Base-by-base conservation (phyloP, 2,888 invertebrate species). In the Netelia fuscicornis region DNA sequence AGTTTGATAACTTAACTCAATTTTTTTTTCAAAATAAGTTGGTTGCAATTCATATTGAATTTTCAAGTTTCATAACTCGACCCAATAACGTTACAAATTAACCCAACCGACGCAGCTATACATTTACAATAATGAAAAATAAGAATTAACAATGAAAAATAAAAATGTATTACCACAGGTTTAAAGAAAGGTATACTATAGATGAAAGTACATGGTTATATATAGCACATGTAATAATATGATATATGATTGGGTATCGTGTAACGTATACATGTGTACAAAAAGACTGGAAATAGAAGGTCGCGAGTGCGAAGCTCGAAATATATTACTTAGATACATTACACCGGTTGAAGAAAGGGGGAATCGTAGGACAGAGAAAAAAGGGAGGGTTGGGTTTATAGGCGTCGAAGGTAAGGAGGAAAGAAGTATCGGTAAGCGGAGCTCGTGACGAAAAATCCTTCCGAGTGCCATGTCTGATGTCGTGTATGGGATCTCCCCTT, bases 391-490 rank as follows among this genome's bases (percentile, higher is more conserved):
- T 37, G 56, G 52, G 48, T 37, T 48, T 42, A 48, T 10, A 48
- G 48, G 11, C 48, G 48, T 2, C 13, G 48, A 13, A 25, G 44
- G 56, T 30, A 64, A 44, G 54, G 62, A 64, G 44, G 62, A 60
- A 54, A 60, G 76, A 30, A 42, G 54, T 56, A 30, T 25, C 56
- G 13, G 48, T 2, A 48, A 10, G 48, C 2, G 70, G 76, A 60
- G 58, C 71, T 75, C 70, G 76, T 58, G 76, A 70, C 64, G 77
- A 74, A 81, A 84, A 77, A 77, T 79, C 30, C 65, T 78, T 75
- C n/a, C 60, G 42, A 72, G 54, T 74, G 79, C 81, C 82, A 72
- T 74, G 77, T 58, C 44, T 25, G 25, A 72, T 79, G 56, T 76
- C 58, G 65, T 81, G 9, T 20, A 81, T 48, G 56, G 37, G 56